A percentile compares a stretch with the other conserved stretches of the same genome.
Conservation (phyloP, 1,140 invertebrate species). For the Nymphalis io region DNA sequence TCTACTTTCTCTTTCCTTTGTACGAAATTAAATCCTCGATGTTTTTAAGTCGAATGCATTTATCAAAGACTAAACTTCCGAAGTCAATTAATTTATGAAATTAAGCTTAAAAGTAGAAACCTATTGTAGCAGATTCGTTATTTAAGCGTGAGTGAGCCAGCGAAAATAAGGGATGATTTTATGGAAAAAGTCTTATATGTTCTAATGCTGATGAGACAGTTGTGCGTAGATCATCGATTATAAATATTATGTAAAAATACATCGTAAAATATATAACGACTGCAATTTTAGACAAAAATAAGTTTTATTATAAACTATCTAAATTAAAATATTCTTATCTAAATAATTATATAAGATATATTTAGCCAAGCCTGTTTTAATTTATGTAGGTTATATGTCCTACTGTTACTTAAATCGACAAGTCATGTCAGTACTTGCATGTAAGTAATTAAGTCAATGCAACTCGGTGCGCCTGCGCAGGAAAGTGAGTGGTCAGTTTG, state of each 20-base stretch:
- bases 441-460: conserved; percentile 64
- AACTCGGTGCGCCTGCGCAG: conserved; percentile 59
- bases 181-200: too few relatives aligned
- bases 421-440: conserved; percentile 27
- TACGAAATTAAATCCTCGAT: conserved; percentile 11
- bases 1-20: conserved; percentile 31
- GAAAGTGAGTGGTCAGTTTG: conserved; percentile 67
- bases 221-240: too few relatives aligned
- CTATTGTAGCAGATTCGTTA: too few relatives aligned
- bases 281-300: too few relatives aligned
- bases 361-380: conserved; percentile 4
- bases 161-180: too few relatives aligned
- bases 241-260: too few relatives aligned
- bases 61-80: background rate
- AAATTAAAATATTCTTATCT: too few relatives aligned
- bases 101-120: too few relatives aligned
- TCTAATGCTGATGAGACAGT: too few relatives aligned
- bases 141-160: background rate
- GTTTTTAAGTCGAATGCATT: background rate
- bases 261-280: too few relatives aligned
- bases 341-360: too few relatives aligned
- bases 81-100: background rate
- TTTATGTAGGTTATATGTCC: conserved; percentile 41
- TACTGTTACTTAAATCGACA: conserved; percentile 33
- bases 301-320: too few relatives aligned